A percentile compares a stretch with the other conserved stretches of the same genome.
Conservation (phyloP, 2,888 invertebrate species). For the Apotomis capreana region DNA sequence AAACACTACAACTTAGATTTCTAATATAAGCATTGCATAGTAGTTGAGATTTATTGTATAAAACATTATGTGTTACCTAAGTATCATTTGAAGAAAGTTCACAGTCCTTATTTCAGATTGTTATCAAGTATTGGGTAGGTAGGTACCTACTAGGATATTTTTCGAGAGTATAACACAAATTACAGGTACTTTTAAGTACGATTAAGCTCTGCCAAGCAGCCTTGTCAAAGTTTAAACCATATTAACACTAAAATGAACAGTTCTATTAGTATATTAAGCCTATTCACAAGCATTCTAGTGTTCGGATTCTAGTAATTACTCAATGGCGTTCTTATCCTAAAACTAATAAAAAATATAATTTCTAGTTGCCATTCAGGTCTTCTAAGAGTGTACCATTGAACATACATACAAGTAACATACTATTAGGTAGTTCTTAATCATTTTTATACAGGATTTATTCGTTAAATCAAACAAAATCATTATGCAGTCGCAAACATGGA, state of each 20-base stretch:
- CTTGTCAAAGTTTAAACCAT: not conserved
- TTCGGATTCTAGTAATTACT: not conserved
- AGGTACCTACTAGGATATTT: too few relatives aligned
- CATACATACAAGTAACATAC: not conserved
- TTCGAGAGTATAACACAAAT: too few relatives aligned
- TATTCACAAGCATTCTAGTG: not conserved
- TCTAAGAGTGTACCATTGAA: constrained; percentile 1
- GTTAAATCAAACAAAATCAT: constrained; percentile 31
- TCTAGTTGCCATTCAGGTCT: constrained; percentile 27
- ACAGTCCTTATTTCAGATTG: too few relatives aligned
- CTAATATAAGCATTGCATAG: too few relatives aligned
- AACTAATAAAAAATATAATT: constrained; percentile 22
- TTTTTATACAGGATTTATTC: constrained; percentile 16
- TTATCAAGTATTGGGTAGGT: too few relatives aligned
- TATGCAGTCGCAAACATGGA: constrained; percentile 30
- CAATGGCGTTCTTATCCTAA: not conserved
- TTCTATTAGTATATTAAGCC: not conserved
- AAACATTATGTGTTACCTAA: too few relatives aligned
- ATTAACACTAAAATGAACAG: not conserved
- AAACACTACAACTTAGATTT: too few relatives aligned
- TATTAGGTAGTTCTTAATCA: constrained; percentile 6
- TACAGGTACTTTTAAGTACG: too few relatives aligned
- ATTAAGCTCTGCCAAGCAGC: not conserved
- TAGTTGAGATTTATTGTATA: too few relatives aligned
- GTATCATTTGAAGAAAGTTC: too few relatives aligned